Conservation (phyloP, 2,797 vertebrate species). For the Coreius guichenoti region DNA sequence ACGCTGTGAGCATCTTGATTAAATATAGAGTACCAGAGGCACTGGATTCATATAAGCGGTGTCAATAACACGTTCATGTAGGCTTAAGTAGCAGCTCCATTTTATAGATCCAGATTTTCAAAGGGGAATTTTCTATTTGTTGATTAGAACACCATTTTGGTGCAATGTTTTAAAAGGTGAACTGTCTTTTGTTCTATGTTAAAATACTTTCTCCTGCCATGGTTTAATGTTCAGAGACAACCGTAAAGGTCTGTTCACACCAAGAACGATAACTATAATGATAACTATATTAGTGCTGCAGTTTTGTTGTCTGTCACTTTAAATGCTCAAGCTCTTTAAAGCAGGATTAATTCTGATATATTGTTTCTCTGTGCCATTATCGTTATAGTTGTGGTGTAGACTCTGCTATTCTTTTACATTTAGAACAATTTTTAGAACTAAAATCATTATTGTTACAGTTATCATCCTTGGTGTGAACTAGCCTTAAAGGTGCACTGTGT, state of each 20-base stretch:
- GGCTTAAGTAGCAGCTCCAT: neutral
- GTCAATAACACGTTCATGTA: neutral
- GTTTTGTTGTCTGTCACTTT: neutral
- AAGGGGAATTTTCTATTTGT: neutral
- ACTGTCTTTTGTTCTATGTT: neutral
- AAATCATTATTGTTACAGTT: neutral
- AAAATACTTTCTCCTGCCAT: neutral
- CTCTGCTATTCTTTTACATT: neutral
- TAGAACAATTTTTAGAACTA: neutral
- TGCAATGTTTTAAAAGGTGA: neutral
- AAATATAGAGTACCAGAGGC: constrained; percentile 41
- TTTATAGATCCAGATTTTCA: neutral
- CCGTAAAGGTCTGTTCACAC: neutral
- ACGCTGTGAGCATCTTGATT: constrained; percentile 30
- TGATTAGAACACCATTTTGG: neutral
- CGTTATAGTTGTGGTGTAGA: neutral
- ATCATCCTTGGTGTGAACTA: neutral
- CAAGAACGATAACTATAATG: neutral
- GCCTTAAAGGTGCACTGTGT: no score
- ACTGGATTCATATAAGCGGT: constrained; percentile 33
- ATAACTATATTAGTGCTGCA: neutral
- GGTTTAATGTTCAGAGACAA: neutral
- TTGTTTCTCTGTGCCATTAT: neutral
- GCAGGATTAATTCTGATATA: neutral
- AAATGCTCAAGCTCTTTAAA: neutral